These are phyloP conservation scores for Camelus dromedarius DNA, from an alignment of 2,113 vertebrate genomes.

Conservation along the genomic window DNA sequence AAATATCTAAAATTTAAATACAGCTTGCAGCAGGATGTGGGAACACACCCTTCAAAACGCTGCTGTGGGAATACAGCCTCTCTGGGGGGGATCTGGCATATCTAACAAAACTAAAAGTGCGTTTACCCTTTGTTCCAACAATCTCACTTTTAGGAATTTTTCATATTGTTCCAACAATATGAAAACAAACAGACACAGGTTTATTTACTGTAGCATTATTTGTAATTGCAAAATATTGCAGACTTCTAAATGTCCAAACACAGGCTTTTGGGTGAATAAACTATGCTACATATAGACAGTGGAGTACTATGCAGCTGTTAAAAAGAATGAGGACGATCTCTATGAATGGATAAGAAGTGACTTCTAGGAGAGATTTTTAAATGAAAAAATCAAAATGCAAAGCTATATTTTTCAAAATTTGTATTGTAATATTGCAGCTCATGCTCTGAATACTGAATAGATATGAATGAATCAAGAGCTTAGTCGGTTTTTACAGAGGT, in stretches of 20 bases:
- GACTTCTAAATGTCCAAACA: constrained; percentile 11
- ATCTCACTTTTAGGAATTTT: not conserved
- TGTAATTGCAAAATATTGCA: not conserved
- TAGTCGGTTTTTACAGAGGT: constrained; percentile 82
- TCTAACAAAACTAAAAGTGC: not conserved
- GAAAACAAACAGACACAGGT: not conserved
- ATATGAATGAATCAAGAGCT: constrained; percentile 76
- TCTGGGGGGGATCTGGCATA: not conserved
- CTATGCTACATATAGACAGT: not conserved
- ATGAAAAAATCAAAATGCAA: constrained; percentile 20
- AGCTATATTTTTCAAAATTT: not conserved
- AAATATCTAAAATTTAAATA: constrained; percentile 22
- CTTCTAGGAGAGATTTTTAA: constrained; percentile 25
- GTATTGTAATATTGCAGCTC: constrained; percentile 60
- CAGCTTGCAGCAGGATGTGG: not conserved
- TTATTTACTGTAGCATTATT: constrained; percentile 7
- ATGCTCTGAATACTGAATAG: constrained; percentile 82
- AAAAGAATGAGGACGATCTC: not conserved
- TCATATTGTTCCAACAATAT: not conserved
- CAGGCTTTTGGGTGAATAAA: not conserved
- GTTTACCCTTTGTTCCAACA: not conserved
- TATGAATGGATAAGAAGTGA: not conserved
- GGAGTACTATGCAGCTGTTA: not conserved
- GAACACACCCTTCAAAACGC: not conserved
- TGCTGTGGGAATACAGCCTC: not conserved